Evolutionary conservation across 2,113 vertebrate genomes (phyloP).

Genomic region (Menura novaehollandiae): DNA sequence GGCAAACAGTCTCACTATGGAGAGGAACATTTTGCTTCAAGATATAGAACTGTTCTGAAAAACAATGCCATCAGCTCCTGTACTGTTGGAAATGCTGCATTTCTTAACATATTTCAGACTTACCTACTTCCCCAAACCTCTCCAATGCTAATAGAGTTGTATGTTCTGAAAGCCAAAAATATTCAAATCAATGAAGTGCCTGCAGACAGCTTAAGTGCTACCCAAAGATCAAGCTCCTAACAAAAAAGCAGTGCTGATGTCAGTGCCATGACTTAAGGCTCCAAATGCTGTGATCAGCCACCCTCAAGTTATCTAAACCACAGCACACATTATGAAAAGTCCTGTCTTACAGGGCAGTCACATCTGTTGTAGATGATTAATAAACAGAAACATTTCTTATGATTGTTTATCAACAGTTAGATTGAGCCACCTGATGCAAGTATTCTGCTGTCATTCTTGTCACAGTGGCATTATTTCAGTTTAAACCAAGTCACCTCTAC

Average conservation of each 20-base stretch:
- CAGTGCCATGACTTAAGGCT: background rate
- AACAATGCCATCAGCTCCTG: background rate
- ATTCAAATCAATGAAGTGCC: background rate
- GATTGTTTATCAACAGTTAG: background rate
- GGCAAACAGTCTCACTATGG: background rate
- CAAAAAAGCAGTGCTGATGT: background rate
- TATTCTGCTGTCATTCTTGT: background rate
- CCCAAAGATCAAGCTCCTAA: background rate
- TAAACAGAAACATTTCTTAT: background rate
- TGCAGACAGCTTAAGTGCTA: background rate
- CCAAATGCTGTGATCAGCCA: background rate
- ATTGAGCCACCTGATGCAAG: background rate
- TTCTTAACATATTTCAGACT: background rate
- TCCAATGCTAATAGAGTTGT: background rate
- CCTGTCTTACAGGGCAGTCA: background rate
- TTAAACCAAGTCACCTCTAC: background rate
- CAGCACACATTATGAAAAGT: background rate
- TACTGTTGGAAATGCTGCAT: background rate
- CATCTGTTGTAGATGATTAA: background rate
- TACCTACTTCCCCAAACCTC: background rate
- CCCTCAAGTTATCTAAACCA: background rate
- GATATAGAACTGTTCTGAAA: background rate
- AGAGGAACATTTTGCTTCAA: background rate
- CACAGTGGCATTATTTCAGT: background rate
- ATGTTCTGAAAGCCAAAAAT: background rate